Percentiles rank a stretch among this genome's conserved stretches.
phyloP scores from a whole-genome alignment of 1,140 invertebrate genomes.

The Drosophila subobscura region DNA sequence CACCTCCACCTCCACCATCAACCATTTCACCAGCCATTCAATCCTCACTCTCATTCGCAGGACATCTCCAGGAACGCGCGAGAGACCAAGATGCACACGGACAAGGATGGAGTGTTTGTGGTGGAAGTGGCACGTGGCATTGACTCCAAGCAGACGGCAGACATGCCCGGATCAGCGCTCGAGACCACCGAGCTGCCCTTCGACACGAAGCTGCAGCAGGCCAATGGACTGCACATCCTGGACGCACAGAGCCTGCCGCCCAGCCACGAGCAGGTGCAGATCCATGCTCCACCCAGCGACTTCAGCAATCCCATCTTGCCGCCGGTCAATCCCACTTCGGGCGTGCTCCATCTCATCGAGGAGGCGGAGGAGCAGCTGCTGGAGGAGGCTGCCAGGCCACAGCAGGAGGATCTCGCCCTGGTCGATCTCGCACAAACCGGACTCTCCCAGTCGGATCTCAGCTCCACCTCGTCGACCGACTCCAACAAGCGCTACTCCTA shows the following conservation, averaged over 20 bases:
- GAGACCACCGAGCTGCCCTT: conserved; percentile 70
- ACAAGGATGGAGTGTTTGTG: conserved; percentile 90
- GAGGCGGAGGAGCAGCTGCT: conserved; percentile 69
- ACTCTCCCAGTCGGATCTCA: conserved; percentile 90
- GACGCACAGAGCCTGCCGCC: conserved; percentile 57
- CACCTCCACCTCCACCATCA: conserved; percentile 2
- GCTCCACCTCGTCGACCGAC: conserved; percentile 88
- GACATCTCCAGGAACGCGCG: conserved; percentile 87
- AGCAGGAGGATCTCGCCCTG: conserved; percentile 59
- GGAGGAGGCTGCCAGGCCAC: conserved; percentile 74
- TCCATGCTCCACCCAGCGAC: conserved; percentile 74
- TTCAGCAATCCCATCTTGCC: conserved; percentile 34
- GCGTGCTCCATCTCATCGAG: conserved; percentile 76
- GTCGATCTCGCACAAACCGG: conserved; percentile 85
- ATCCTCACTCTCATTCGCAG: conserved; percentile 72
- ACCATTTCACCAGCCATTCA: conserved; percentile 4
- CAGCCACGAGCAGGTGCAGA: conserved; percentile 80
- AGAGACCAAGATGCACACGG: conserved; percentile 88
- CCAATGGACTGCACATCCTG: conserved; percentile 27
- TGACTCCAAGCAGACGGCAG: conserved; percentile 64
- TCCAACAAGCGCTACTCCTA: conserved; percentile 90
- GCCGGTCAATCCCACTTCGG: conserved; percentile 77
- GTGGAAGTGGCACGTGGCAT: conserved; percentile 86
- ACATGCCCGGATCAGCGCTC: conserved; percentile 59
- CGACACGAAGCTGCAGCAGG: conserved; percentile 45